Evolutionary conservation across 2,797 vertebrate genomes (phyloP), one percentile per base, ranked within the genome.

Genomic region (Streptopelia turtur): DNA sequence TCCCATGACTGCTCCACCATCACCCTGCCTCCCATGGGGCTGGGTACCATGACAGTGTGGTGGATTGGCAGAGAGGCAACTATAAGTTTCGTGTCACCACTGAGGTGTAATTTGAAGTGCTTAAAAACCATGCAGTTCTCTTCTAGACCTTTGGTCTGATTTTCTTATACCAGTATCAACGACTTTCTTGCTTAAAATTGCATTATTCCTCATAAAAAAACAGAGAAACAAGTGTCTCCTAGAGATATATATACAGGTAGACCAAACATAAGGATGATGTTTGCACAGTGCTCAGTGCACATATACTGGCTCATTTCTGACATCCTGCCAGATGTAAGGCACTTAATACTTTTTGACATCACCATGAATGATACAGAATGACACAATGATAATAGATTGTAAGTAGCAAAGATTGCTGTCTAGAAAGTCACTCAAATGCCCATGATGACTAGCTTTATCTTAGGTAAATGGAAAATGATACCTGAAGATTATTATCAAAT

Each of bases 41-140:
- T 41, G 45, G 25, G 27, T 53, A 45, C 28, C 0, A 0, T 57
- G n/a, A 28, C n/a, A 69, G n/a, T 2, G 1, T 2, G 12, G 10
- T 53, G 47, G 39, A 31, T 5, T 35, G 27, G 33, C n/a, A 66
- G 75, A 64, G 64, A 59, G 63, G 33, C 33, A 64, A 5, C 23
- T 45, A 5, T 24, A 72, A 55, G n/a, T 57, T 57, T 83, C 68
- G 8, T 47, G n/a, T 76, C 50, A 64, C 12, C 8, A 27, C 33
- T 18, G 13, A 83, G 23, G 8, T 61, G 24, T 14, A 68, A 33
- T 28, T 17, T 21, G 20, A 84, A 74, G 35, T 25, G 24, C 8
- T 30, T 75, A 52, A 74, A 74, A 37, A 4, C 0, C 37, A 22
- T 11, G 8, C 33, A 43, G 27, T 47, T 43, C 27, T 60, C 59